A percentile compares a stretch with the other conserved stretches of the same genome.
phyloP scores from a whole-genome alignment of 2,113 vertebrate genomes.

The Hylia prasina region DNA sequence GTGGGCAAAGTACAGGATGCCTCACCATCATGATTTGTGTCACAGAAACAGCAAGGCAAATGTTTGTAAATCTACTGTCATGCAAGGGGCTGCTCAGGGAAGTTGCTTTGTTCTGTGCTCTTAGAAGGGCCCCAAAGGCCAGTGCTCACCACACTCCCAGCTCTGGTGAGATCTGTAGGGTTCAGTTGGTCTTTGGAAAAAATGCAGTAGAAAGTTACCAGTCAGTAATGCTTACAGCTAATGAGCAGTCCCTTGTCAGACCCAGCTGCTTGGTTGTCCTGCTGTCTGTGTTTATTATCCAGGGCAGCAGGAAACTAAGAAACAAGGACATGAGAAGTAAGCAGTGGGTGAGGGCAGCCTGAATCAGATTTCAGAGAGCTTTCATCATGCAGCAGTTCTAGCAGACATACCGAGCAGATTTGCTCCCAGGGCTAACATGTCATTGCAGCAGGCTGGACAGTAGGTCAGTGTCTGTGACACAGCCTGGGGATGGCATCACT shows the following conservation, averaged over 20 bases:
- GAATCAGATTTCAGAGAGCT: background rate
- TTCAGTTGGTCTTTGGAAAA: background rate
- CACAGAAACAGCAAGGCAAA: background rate
- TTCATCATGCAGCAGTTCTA: background rate
- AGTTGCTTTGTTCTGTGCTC: background rate
- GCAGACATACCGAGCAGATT: background rate
- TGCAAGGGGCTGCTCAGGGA: background rate
- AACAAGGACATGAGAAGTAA: background rate
- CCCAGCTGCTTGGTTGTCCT: background rate
- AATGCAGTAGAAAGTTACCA: background rate
- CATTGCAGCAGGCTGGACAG: background rate
- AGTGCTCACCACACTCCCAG: background rate
- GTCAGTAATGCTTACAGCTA: background rate
- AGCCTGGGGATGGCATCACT: background rate
- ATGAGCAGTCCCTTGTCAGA: background rate
- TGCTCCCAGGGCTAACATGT: background rate
- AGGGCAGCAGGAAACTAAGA: background rate
- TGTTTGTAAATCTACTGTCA: background rate
- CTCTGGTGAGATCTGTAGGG: background rate
- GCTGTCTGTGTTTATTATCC: background rate
- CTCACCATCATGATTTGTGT: background rate
- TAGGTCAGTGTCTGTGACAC: background rate
- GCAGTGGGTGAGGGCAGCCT: background rate
- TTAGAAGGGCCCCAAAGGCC: background rate
- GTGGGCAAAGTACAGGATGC: background rate